Conservation (phyloP, 1,140 invertebrate genomes). For the Panonychus citri region DNA sequence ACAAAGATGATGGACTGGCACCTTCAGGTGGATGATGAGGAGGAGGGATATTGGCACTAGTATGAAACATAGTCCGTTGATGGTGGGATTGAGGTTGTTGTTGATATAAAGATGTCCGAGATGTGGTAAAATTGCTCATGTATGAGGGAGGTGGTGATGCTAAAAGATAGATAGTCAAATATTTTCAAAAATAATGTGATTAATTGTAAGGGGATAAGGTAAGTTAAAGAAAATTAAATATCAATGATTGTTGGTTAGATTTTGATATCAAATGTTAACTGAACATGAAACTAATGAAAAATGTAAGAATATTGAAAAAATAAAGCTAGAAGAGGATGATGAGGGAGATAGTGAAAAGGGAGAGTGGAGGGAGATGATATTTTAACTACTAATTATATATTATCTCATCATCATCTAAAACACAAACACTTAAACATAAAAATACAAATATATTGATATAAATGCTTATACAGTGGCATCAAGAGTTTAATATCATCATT, state of each 20-base stretch:
- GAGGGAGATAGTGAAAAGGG: no score
- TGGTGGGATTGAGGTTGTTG: neutral
- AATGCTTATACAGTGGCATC: neutral
- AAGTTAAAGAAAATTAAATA: no score
- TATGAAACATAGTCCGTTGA: neutral
- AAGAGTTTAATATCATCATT: neutral
- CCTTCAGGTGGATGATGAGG: neutral
- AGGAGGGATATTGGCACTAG: neutral
- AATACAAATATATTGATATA: neutral
- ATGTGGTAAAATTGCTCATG: constrained; percentile 12
- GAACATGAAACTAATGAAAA: no score
- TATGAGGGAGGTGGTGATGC: constrained; percentile 15
- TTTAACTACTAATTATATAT: no score
- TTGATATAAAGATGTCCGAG: constrained; percentile 4
- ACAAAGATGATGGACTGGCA: constrained; percentile 9
- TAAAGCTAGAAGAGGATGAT: no score
- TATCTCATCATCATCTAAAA: no score
- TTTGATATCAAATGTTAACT: no score
- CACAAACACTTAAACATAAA: constrained; percentile 1
- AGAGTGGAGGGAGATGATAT: no score
- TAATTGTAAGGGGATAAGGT: no score
- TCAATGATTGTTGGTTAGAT: no score
- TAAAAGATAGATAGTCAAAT: constrained; percentile 1
- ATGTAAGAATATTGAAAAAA: no score
- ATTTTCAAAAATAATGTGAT: neutral